Evolutionary conservation across 2,797 vertebrate genomes (phyloP), one percentile per base, ranked within the genome.

Genomic region (Myotis vivesi): DNA sequence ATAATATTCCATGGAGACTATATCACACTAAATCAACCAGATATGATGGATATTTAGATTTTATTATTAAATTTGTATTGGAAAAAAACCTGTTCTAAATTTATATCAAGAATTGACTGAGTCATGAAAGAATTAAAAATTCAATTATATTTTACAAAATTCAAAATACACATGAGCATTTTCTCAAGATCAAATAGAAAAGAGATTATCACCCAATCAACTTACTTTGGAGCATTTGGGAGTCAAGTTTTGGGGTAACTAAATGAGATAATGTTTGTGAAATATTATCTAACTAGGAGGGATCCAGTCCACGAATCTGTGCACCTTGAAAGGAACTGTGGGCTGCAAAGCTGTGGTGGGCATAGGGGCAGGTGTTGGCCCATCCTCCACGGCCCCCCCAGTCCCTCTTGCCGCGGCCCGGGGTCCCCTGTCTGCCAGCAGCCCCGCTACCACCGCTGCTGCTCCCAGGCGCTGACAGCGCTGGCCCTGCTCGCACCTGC

Each of bases 101-200:
- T 85, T 81, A 88, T 28, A 69, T 38, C 19, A 87, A 91, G 25
- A 87, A 87, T 46, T 87, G 15, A 36, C 25, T 33, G 11, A 92
- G 38, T 44, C 59, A 66, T 46, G 38, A 86, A 59, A 53, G 20
- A 64, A 82, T 71, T 79, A 79, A 12, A 83, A 66, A 44, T 66
- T 57, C 64, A 91, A n/a, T 44, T 79, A 81, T 68, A 17, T 36
- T 85, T 83, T 87, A n/a, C 12, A 95, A 81, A 76, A 41, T 3
- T 25, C 12, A 75, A 83, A 44, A 10, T 73, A 87, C 3, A 62
- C 6, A 62, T 4, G 33, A 82, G 10, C 15, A 2, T 80, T 93
- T 87, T 59, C 64, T 92, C 33, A 79, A 51, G 20, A n/a, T 68
- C 33, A 69, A 90, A 66, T 17, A 66, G 44, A 93, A 92, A 91